Conservation (phyloP, 2,888 invertebrate genomes). For the Lamellibrachia columna region DNA sequence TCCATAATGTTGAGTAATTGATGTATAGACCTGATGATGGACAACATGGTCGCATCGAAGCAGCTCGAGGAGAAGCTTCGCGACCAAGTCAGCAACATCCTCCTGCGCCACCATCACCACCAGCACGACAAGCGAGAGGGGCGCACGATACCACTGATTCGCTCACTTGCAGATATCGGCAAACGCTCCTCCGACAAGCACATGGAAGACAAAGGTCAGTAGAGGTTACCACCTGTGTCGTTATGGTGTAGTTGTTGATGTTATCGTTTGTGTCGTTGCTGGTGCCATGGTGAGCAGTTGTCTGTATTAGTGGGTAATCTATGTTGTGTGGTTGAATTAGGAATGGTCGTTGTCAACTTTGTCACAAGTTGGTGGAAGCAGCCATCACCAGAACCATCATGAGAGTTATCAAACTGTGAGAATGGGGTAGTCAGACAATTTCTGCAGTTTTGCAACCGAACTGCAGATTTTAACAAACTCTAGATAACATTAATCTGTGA, state of each 20-base stretch:
- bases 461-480: not conserved
- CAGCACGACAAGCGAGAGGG: conserved; percentile 78
- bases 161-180: conserved; percentile 95
- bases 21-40: conserved; percentile 79
- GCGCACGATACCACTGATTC: conserved; percentile 60
- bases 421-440: not conserved
- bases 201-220: conserved; percentile 35
- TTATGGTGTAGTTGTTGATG: not conserved
- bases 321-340: not conserved
- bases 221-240: not conserved
- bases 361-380: conserved; percentile 16
- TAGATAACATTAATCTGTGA: not conserved
- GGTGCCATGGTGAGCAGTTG: not conserved
- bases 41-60: conserved; percentile 86
- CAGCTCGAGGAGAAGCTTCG: conserved; percentile 77
- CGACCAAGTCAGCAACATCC: conserved; percentile 83
- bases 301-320: not conserved
- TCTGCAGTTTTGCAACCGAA: not conserved
- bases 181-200: conserved; percentile 80
- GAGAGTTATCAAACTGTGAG: not conserved
- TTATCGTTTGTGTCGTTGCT: not conserved
- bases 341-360: not conserved
- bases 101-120: conserved; percentile 89
- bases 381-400: not conserved
- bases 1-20: not conserved